phyloP scores from a whole-genome alignment of 2,797 vertebrate genomes.

The Cirrhinus molitorella region DNA sequence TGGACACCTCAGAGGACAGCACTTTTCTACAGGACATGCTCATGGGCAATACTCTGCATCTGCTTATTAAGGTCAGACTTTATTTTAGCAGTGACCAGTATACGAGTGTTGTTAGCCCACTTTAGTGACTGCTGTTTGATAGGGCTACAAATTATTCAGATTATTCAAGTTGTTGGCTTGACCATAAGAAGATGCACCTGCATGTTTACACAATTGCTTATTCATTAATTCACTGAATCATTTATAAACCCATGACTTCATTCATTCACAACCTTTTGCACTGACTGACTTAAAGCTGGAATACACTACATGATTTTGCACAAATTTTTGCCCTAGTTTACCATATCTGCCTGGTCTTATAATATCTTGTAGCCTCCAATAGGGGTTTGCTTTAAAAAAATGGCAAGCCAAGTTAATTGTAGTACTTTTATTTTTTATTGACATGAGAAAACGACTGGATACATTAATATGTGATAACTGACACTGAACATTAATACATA shows the following conservation, averaged over 20 bases:
- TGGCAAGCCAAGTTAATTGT: too few species aligned
- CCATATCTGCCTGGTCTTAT: too few species aligned
- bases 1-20: conserved; percentile 92
- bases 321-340: background rate
- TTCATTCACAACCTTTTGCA: background rate
- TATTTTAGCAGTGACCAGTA: conserved; percentile 4
- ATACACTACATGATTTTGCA: background rate
- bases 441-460: too few species aligned
- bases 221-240: background rate
- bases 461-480: too few species aligned
- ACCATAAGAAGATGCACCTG: background rate
- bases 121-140: conserved; percentile 20
- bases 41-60: conserved; percentile 94
- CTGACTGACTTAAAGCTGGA: background rate
- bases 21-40: conserved; percentile 94
- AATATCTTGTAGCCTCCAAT: background rate
- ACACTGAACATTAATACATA: too few species aligned
- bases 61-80: conserved; percentile 84
- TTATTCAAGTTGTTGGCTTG: background rate
- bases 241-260: background rate
- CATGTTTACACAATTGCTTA: background rate
- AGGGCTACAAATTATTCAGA: background rate
- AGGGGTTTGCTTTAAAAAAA: background rate
- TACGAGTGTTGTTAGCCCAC: conserved; percentile 17
- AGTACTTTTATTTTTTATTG: too few species aligned